These are phyloP conservation scores for Polydrusus tereticollis DNA, from an alignment of 2,888 invertebrate species.

Conservation along the genomic window DNA sequence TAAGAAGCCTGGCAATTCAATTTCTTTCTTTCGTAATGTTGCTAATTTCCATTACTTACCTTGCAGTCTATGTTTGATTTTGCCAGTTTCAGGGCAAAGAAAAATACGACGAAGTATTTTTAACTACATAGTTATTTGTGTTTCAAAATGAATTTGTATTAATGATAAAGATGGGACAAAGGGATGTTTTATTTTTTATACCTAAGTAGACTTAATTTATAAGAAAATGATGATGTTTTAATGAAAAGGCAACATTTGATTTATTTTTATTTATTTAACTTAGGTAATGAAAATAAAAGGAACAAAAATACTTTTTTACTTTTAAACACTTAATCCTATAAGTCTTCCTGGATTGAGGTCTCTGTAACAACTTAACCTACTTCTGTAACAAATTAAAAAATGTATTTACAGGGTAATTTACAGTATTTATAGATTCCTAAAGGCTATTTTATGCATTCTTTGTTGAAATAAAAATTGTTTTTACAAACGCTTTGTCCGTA, in stretches of 20 bases:
- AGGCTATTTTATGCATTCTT: background rate
- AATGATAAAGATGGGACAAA: no score
- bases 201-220: no score
- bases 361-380: slow-evolving; percentile 1
- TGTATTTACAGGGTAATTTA: slow-evolving; percentile 3
- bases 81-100: background rate
- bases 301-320: background rate
- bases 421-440: background rate
- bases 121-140: no score
- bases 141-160: no score
- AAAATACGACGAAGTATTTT: no score
- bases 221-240: no score
- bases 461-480: no score
- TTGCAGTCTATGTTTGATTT: background rate
- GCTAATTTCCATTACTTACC: background rate
- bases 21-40: background rate
- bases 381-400: background rate
- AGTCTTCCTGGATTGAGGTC: slow-evolving; percentile 19
- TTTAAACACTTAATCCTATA: slow-evolving; percentile 22
- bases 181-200: no score
- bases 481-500: no score
- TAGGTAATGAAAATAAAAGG: slow-evolving; percentile 9
- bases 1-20: background rate
- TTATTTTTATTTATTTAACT: slow-evolving; percentile 7
- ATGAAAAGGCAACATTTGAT: background rate